Base-by-base conservation (phyloP, 2,113 vertebrate genomes). In the Triplophysa dalaica region DNA sequence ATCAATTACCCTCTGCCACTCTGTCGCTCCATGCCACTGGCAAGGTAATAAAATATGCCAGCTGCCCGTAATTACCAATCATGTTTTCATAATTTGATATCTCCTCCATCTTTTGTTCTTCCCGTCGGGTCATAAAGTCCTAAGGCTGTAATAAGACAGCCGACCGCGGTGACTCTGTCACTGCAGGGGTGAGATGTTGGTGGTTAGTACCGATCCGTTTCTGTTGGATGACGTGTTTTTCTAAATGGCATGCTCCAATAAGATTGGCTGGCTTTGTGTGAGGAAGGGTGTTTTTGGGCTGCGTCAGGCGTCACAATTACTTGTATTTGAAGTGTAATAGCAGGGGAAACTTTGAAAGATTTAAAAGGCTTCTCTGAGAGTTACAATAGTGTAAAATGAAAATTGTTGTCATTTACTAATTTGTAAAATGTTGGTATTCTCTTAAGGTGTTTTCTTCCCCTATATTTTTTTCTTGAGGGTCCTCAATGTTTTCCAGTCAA, bases 71-170 rank as follows among this genome's bases (percentile, higher is more conserved):
- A 79, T 81, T 64, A 75, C 67, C 33, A 62, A 79, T 84, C 83
- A 82, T 84, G 79, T 84, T 61, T 84, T 84, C 48, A 75, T 79
- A 78, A 81, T 81, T 65, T 50, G 65, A 84, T 75, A 21, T 52
- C 66, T 80, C 66, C 78, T 80, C 74, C 77, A 54, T 76, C 61
- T 65, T 64, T 63, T 12, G n/a, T n/a, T 72, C 77, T 48, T 61
- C 54, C 62, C 58, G 21, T 41, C 54, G 19, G 74, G 58, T 80
- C 67, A 60, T 14, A 56, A 54, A 77, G 11, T 70, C 45, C 50
- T 75, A 33, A 22, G 61, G 19, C 74, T 5, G 43, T 52, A 62
- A 75, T 29, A 75, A 75, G 72, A 48, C 41, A 1, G 58, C 72
- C 48, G 41, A 62, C 72, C 72, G 45, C 9, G 1, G 72, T 19